phyloP scores from a whole-genome alignment of 2,113 vertebrate genomes.

The Cathartes aura region DNA sequence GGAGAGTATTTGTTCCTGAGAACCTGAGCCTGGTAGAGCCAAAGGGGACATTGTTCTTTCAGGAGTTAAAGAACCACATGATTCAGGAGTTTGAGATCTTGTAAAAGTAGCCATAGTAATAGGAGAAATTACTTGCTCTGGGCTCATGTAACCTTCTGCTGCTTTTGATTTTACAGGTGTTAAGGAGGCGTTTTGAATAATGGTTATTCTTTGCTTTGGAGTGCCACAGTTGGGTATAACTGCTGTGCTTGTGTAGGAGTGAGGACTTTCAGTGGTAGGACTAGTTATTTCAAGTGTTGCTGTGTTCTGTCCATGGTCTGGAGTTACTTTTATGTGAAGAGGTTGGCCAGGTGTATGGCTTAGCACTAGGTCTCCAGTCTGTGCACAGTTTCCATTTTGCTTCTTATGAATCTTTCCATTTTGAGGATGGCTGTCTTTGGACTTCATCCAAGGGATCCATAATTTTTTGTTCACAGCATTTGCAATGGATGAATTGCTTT shows the following conservation, averaged over 20 bases:
- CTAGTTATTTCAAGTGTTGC: slow-evolving; percentile 94
- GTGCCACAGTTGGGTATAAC: slow-evolving; percentile 93
- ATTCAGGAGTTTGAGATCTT: slow-evolving; percentile 88
- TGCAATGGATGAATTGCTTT: slow-evolving; percentile 77
- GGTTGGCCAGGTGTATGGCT: slow-evolving; percentile 93
- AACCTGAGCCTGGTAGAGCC: slow-evolving; percentile 82
- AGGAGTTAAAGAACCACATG: slow-evolving; percentile 86
- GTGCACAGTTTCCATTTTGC: slow-evolving; percentile 85
- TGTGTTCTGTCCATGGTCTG: slow-evolving; percentile 90
- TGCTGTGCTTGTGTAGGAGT: slow-evolving; percentile 93
- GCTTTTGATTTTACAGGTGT: slow-evolving; percentile 84
- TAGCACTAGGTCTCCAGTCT: slow-evolving; percentile 89
- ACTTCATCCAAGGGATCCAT: slow-evolving; percentile 87
- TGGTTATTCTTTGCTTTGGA: slow-evolving; percentile 94
- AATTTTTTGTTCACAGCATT: slow-evolving; percentile 86
- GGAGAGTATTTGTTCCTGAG: slow-evolving; percentile 83
- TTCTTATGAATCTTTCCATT: slow-evolving; percentile 86
- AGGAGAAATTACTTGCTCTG: slow-evolving; percentile 85
- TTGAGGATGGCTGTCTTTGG: slow-evolving; percentile 81
- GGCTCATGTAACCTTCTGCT: slow-evolving; percentile 80
- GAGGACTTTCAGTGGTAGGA: slow-evolving; percentile 85
- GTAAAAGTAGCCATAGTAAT: slow-evolving; percentile 85
- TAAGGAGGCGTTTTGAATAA: slow-evolving; percentile 90
- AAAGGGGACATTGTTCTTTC: slow-evolving; percentile 93
- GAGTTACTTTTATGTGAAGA: slow-evolving; percentile 95